Evolutionary conservation across 2,888 invertebrate genomes (phyloP).

Genomic region (Oxycera nigricornis): DNA sequence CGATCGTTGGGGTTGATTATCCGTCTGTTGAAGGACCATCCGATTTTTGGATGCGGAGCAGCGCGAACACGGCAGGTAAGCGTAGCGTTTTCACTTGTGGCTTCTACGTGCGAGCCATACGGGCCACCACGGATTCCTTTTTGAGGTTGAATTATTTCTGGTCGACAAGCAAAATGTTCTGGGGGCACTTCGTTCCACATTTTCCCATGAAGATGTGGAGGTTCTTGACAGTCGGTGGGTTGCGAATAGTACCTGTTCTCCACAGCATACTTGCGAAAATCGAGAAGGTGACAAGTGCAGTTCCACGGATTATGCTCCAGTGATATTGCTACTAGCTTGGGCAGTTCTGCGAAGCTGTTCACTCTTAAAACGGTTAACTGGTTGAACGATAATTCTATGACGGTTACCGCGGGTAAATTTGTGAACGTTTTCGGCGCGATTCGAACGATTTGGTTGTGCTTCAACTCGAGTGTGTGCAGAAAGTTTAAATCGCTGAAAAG

Average conservation of each 20-base stretch:
- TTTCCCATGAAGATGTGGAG: slow-evolving; percentile 71
- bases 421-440: slow-evolving; percentile 76
- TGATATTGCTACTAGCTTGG: slow-evolving; percentile 74
- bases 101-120: slow-evolving; percentile 65
- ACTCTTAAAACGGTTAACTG: slow-evolving; percentile 72
- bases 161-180: slow-evolving; percentile 83
- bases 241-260: slow-evolving; percentile 76
- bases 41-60: slow-evolving; percentile 76
- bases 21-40: slow-evolving; percentile 70
- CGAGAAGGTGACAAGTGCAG: slow-evolving; percentile 84
- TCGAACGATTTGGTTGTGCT: slow-evolving; percentile 74
- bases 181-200: slow-evolving; percentile 76
- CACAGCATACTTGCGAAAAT: slow-evolving; percentile 79
- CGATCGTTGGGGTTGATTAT: slow-evolving; percentile 63
- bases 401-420: slow-evolving; percentile 71
- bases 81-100: slow-evolving; percentile 72
- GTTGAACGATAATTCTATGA: slow-evolving; percentile 77
- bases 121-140: neutral
- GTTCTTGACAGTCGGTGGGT: slow-evolving; percentile 77
- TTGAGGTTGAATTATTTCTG: slow-evolving; percentile 72
- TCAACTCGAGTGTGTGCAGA: slow-evolving; percentile 78
- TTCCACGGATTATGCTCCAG: slow-evolving; percentile 86
- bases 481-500: slow-evolving; percentile 78
- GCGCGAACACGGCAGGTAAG: slow-evolving; percentile 76
- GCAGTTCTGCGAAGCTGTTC: slow-evolving; percentile 71